Evolutionary conservation across 2,888 invertebrate species (phyloP), one percentile per base, ranked within the genome.

Genomic region (Erpobdella octoculata): DNA sequence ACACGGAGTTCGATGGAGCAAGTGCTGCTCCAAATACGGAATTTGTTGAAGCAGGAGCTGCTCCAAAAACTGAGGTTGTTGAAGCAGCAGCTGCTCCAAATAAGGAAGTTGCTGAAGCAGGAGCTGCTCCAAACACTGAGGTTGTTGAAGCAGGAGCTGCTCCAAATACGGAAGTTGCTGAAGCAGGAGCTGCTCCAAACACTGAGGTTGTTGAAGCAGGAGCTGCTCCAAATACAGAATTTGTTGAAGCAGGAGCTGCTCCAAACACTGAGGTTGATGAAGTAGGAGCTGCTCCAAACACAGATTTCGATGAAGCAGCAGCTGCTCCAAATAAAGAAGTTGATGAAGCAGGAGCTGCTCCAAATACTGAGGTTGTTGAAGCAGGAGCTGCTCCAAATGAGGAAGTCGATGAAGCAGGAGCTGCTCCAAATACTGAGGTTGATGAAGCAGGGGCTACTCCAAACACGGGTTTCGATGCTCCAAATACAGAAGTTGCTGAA

Each of bases 401-500:
- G 33, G 28, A 31, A 31, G 8, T 8, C 18, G 62, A 31, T 28
- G 59, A 9, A 5, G 65, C 6, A 33, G 65, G 5, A 37, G 8
- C 21, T 15, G 37, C 37, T 36, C 8, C 36, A 65, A 37, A 65
- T 15, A 65, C 5, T 25, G 36, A 37, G 36, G 65, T 65, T 65
- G 65, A n/a, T 65, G 65, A 21, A 21, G 65, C 8, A 36, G 65
- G 9, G 28, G 64, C 8, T n/a, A n/a, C n/a, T n/a, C n/a, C n/a
- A n/a, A n/a, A n/a, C n/a, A n/a, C n/a, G 15, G 64, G 15, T 36
- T 15, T 64, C 12, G 68, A 2, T 21, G 68, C 15, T 41, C 37
- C 68, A 38, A 68, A 68, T 12, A 68, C 48, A 15, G 35, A 21
- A 8, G 68, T 1, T 67, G 5, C n/a, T 37, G 67, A 35, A 21